Evolutionary conservation across 2,113 vertebrate genomes (phyloP), one percentile per base, ranked within the genome.

Genomic region (Alaudala cheleensis): DNA sequence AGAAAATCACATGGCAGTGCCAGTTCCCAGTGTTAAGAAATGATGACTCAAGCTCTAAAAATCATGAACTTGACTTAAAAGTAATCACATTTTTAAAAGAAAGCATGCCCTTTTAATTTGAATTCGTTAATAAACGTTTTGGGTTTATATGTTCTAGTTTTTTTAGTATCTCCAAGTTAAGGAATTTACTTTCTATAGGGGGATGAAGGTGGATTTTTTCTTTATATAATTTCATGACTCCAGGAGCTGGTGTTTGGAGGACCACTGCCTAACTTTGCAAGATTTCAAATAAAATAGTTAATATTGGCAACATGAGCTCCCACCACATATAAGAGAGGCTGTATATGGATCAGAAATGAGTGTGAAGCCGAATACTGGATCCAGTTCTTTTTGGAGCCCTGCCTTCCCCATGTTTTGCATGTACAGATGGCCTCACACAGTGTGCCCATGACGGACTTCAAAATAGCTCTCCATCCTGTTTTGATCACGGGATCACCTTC

Each of bases 1-100:
- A 84, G 61, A 86, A 94, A 83, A 73, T 90, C 69, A 92, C 51
- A 82, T 28, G 73, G 47, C 61, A 91, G 31, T 91, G 86, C 65
- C 67, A 91, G 40, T 78, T 90, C 61, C 37, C 4, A 14, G 19
- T 51, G 33, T 72, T 86, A 71, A 91, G 57, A 86, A 92, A 86
- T 34, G 44, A 84, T 88, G 69, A 92, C 39, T 92, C 60, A 88
- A 78, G 16, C 44, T 70, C 47, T 82, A 69, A 86, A 94, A 88
- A 81, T 47, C 64, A 67, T 39, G 64, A 93, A 86, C 56, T 49
- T 79, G 44, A 56, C 51, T 91, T 62, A 64, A 77, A 83, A 94
- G 25, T 71, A 88, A 72, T 53, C 8, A 84, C 8, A 39, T 14
- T 77, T 79, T 84, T 60, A 19, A 39, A 80, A 73, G 33, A 78